Base-by-base conservation (phyloP, 2,797 vertebrate species). In the Cheirogaleus major region DNA sequence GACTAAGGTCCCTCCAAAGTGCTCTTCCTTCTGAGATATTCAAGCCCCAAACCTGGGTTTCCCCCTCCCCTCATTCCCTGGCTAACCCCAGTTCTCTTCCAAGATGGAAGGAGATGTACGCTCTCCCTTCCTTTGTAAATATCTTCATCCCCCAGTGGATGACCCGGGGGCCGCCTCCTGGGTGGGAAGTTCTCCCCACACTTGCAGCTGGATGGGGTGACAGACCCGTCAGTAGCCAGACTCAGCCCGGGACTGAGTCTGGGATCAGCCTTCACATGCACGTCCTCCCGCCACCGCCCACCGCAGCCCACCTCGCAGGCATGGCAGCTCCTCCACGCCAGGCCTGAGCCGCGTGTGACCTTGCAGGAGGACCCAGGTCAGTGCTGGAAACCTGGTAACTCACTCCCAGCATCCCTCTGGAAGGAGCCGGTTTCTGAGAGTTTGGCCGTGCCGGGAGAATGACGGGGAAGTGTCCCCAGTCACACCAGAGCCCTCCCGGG, bases 1-100 rank as follows among this genome's bases (percentile, higher is more conserved):
- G 38, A 72, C 79, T 1, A 1, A 95, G 86, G 35, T 82, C 78
- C 93, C 80, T 98, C 96, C 94, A 89, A 98, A 98, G 94, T 2
- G 87, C 95, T 96, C 97, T 98, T 99, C 97, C 98, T 98, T 98
- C 97, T 98, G 98, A 96, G 97, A 96, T 98, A 96, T 97, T 98
- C 98, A 97, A 98, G 97, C 0, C 61, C 94, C 95, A 97, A 35
- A 2, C 69, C 86, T 78, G 7, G 22, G 48, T 93, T 23, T 25
- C 8, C n/a, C 57, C 32, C 41, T 72, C 52, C 80, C 50, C 79
- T 75, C 38, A 12, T 30, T 43, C 84, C 67, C 73, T 30, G 25
- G 45, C 1, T 41, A 57, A 27, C 55, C 43, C 85, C 41, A n/a
- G 1, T 30, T 50, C 43, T 69, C 61, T 82, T 76, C 94, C 86